Conservation (phyloP, 2,888 invertebrate genomes). For the Plagodis dolabraria region DNA sequence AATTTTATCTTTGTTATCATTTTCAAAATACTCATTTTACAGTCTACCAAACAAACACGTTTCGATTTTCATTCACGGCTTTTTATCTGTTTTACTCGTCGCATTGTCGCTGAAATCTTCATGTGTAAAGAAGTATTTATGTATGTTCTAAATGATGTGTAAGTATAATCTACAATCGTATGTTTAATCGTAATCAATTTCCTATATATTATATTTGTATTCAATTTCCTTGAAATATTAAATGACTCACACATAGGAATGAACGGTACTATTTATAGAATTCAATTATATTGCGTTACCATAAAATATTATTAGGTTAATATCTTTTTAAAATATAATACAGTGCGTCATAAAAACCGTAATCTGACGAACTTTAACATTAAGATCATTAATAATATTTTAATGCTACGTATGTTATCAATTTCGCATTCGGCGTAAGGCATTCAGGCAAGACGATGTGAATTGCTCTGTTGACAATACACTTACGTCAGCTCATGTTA, state of each 20-base stretch:
- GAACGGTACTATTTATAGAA: no score
- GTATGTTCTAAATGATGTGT: background rate
- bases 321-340: constrained; percentile 7
- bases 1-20: constrained; percentile 28
- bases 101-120: constrained; percentile 2
- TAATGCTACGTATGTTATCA: constrained; percentile 36
- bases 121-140: constrained; percentile 12
- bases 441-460: constrained; percentile 56
- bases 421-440: constrained; percentile 52
- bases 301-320: constrained; percentile 3
- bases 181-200: background rate
- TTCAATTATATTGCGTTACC: constrained; percentile 4
- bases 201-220: background rate
- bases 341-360: constrained; percentile 13
- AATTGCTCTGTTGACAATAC: constrained; percentile 71
- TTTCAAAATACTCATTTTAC: constrained; percentile 22
- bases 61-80: constrained; percentile 19
- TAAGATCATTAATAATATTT: constrained; percentile 13
- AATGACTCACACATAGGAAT: constrained; percentile 8
- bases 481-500: constrained; percentile 69
- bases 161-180: background rate
- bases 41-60: constrained; percentile 21
- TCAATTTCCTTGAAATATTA: constrained; percentile 2
- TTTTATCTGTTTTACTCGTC: constrained; percentile 1
- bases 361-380: constrained; percentile 12